Percentiles rank a stretch among this genome's conserved stretches.
phyloP scores from a whole-genome alignment of 2,888 invertebrate genomes.

The Melinaea menophilus region DNA sequence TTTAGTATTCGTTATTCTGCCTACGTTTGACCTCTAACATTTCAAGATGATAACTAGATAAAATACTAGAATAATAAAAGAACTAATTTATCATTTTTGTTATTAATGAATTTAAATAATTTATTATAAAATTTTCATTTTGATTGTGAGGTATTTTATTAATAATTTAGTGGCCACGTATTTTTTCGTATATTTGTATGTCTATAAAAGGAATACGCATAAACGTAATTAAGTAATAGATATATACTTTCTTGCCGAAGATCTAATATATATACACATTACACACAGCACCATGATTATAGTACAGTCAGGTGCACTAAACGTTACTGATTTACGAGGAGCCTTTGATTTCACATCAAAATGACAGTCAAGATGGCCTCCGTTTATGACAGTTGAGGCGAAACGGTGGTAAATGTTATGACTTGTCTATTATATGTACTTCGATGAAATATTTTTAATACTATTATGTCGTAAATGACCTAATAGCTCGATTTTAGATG shows the following conservation, averaged over 20 bases:
- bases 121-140: too few species aligned
- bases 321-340: slow-evolving; percentile 16
- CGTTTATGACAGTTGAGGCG: slow-evolving; percentile 23
- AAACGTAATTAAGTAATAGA: slow-evolving; percentile 4
- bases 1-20: slow-evolving; percentile 21
- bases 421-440: background rate
- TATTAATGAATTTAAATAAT: background rate
- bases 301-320: slow-evolving; percentile 28
- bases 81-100: background rate
- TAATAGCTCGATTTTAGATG: background rate
- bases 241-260: background rate
- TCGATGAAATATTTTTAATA: slow-evolving; percentile 2
- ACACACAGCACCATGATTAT: slow-evolving; percentile 13
- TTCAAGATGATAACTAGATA: slow-evolving; percentile 8
- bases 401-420: background rate
- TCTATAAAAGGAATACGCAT: background rate
- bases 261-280: slow-evolving; percentile 3
- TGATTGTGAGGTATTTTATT: too few species aligned
- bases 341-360: slow-evolving; percentile 1
- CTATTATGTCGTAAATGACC: background rate
- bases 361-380: slow-evolving; percentile 14
- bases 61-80: background rate
- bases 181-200: too few species aligned
- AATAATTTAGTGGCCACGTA: too few species aligned
- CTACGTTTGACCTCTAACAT: slow-evolving; percentile 23